These are phyloP conservation scores for Plebejus argus DNA, from an alignment of 2,888 invertebrate species.

Conservation along the genomic window DNA sequence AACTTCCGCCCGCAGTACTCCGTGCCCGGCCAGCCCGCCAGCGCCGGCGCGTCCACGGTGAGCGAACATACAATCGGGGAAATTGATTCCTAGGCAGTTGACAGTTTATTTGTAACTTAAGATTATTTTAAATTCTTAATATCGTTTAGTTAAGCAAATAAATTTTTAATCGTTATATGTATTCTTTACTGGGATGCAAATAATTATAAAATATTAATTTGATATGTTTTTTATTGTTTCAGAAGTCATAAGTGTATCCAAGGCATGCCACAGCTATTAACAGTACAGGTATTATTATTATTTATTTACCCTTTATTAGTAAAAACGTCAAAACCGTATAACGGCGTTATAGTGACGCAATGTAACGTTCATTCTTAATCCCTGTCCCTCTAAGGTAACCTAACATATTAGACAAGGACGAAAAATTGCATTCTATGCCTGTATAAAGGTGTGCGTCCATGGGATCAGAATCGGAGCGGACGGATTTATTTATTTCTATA, in stretches of 20 bases:
- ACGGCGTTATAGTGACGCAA: too few relatives aligned
- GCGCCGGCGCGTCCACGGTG: conserved; percentile 65
- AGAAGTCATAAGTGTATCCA: conserved; percentile 69
- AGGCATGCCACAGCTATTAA: conserved; percentile 15
- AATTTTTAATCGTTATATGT: not conserved
- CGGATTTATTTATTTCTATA: too few relatives aligned
- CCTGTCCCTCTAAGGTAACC: too few relatives aligned
- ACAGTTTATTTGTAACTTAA: not conserved
- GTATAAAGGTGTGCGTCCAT: too few relatives aligned
- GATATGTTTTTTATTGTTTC: conserved; percentile 47
- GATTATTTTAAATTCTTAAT: not conserved
- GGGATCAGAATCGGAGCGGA: too few relatives aligned
- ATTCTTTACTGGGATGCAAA: not conserved
- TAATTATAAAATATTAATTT: conserved; percentile 16
- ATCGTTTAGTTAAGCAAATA: too few relatives aligned
- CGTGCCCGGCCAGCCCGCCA: conserved; percentile 74
- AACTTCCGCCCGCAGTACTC: conserved; percentile 94
- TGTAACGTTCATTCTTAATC: too few relatives aligned
- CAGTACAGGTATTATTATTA: conserved; percentile 41
- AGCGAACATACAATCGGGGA: conserved; percentile 39
- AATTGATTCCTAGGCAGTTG: not conserved
- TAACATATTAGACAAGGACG: too few relatives aligned
- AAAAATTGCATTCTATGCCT: not conserved
- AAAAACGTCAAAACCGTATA: too few relatives aligned
- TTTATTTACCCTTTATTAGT: not conserved